phyloP scores from a whole-genome alignment of 2,888 invertebrate genomes.

The Megastigmus dorsalis region DNA sequence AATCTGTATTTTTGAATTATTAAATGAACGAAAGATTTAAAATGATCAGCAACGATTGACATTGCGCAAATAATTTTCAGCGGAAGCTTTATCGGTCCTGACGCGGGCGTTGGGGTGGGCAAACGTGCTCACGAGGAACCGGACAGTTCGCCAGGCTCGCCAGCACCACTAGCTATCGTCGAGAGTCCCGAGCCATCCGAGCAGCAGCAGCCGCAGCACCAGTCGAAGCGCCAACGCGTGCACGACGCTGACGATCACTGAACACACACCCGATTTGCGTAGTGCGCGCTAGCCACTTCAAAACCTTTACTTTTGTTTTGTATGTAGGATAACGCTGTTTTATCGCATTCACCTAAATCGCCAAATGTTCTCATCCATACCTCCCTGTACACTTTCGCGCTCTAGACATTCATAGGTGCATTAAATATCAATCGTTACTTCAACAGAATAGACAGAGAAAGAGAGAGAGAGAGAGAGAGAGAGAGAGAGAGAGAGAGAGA shows the following conservation, averaged over 20 bases:
- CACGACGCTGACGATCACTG: conserved; percentile 72
- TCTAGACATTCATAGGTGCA: conserved; percentile 20
- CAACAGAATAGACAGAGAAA: no score
- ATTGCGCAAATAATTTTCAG: conserved; percentile 63
- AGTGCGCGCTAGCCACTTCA: conserved; percentile 36
- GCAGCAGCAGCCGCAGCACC: conserved; percentile 62
- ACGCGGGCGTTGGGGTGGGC: conserved; percentile 69
- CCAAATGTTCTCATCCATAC: conserved; percentile 35
- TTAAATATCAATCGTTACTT: conserved; percentile 34
- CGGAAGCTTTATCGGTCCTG: conserved; percentile 72
- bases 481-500: no score
- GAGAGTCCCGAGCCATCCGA: conserved; percentile 72
- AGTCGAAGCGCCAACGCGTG: conserved; percentile 70
- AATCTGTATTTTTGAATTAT: background rate
- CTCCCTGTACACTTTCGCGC: conserved; percentile 25
- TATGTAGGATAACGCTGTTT: conserved; percentile 48
- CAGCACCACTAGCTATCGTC: conserved; percentile 72
- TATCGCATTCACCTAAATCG: conserved; percentile 47
- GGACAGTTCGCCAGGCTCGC: conserved; percentile 72
- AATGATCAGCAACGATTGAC: background rate
- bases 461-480: no score
- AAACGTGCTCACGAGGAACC: conserved; percentile 71
- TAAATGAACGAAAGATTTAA: background rate
- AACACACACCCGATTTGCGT: conserved; percentile 54
- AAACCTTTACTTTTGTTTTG: conserved; percentile 47